Evolutionary conservation across 1,140 invertebrate genomes (phyloP).

Genomic region (Zeugodacus cucurbitae): DNA sequence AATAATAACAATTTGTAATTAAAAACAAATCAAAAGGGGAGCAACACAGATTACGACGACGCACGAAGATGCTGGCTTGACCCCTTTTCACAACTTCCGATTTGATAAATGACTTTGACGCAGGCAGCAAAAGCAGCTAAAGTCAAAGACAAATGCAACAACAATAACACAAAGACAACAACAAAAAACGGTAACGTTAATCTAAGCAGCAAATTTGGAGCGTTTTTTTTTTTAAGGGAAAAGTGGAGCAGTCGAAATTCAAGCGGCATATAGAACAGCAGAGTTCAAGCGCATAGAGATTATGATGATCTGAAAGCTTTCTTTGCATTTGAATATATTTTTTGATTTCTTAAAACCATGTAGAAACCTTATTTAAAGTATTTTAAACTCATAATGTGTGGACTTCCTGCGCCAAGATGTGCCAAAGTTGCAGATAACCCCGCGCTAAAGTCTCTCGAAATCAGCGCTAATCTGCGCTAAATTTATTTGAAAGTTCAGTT

Average conservation of each 20-base stretch:
- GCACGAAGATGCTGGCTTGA: slow-evolving; percentile 46
- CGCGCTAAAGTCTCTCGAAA: background rate
- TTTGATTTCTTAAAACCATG: background rate
- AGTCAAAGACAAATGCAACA: background rate
- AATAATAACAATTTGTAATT: background rate
- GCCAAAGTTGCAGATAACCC: background rate
- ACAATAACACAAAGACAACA: background rate
- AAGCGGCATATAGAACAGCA: background rate
- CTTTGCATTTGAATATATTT: too few relatives aligned
- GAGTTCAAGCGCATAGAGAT: too few relatives aligned
- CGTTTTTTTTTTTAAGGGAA: background rate
- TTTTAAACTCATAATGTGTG: background rate
- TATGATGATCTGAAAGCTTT: too few relatives aligned
- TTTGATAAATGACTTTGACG: slow-evolving; percentile 52
- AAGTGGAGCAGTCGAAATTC: background rate
- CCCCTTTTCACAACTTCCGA: slow-evolving; percentile 60
- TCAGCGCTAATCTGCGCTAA: background rate
- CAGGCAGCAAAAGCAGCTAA: background rate
- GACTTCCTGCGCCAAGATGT: background rate
- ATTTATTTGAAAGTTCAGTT: background rate
- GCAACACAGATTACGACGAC: slow-evolving; percentile 24
- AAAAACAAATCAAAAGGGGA: slow-evolving; percentile 9
- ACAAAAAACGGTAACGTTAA: background rate
- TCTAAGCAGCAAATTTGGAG: background rate
- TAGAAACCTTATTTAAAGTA: background rate